Evolutionary conservation across 2,797 vertebrate species (phyloP).

Genomic region (Poeciliopsis presidionis): DNA sequence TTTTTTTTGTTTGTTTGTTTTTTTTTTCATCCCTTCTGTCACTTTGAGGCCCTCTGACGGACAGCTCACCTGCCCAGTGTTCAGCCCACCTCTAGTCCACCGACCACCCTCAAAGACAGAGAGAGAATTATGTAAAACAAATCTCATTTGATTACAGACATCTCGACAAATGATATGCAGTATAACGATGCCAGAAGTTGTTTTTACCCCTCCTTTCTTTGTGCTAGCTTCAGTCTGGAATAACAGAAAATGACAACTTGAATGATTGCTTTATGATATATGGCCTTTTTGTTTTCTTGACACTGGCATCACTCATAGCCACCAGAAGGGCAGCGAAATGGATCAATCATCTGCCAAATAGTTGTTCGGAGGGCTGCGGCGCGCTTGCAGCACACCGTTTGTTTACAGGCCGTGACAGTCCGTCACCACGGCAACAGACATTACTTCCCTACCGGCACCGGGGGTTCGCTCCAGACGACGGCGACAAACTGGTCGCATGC

Average conservation of each 20-base stretch:
- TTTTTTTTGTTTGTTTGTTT: too few species aligned
- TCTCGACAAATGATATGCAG: not conserved
- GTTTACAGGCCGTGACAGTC: conserved; percentile 41
- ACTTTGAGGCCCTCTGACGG: not conserved
- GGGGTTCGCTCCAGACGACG: conserved; percentile 17
- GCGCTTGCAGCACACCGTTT: conserved; percentile 29
- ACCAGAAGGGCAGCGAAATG: conserved; percentile 30
- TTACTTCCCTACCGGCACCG: conserved; percentile 23
- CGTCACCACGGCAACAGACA: conserved; percentile 51
- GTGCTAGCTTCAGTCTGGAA: conserved; percentile 9
- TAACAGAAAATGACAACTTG: conserved; percentile 18
- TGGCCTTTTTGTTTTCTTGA: conserved; percentile 36
- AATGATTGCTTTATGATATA: conserved; percentile 6
- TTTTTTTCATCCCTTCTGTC: not conserved
- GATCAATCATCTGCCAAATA: conserved; percentile 43
- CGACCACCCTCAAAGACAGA: not conserved
- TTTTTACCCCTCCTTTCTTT: not conserved
- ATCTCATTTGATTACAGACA: not conserved
- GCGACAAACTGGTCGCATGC: conserved; percentile 8
- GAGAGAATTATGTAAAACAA: not conserved
- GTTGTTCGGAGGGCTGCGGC: conserved; percentile 29
- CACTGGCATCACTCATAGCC: conserved; percentile 32
- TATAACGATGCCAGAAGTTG: not conserved
- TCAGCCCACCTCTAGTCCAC: not conserved
- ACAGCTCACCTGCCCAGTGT: not conserved